Conservation (phyloP, 2,113 vertebrate genomes). For the Saguinus imperator region DNA sequence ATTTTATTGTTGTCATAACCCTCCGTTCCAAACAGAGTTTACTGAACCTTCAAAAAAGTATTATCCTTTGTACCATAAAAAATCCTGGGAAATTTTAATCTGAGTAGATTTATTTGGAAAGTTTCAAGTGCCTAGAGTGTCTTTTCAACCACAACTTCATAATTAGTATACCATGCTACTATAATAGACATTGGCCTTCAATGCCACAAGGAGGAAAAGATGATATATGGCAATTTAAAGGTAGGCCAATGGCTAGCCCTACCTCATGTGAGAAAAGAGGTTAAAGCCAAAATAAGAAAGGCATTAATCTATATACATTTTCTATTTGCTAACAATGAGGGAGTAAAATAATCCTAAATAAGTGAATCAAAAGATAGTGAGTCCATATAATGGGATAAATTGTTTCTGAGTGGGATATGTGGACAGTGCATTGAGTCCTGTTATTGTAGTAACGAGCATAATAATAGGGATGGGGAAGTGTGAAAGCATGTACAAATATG, state of each 20-base stretch:
- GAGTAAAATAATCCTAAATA: background rate
- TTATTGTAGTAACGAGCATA: background rate
- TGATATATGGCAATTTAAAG: background rate
- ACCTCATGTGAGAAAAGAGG: background rate
- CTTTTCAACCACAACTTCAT: background rate
- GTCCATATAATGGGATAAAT: background rate
- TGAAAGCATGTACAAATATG: background rate
- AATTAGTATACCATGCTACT: background rate
- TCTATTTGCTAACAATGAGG: background rate
- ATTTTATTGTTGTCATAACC: background rate
- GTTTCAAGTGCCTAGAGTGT: background rate
- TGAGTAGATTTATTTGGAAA: background rate
- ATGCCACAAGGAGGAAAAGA: background rate
- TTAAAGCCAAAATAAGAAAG: background rate
- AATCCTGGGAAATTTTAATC: background rate
- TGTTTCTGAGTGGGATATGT: background rate
- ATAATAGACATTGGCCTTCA: background rate
- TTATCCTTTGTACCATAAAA: background rate
- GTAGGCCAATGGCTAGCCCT: background rate
- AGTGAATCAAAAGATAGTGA: background rate
- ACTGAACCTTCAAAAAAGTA: background rate
- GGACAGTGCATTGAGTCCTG: background rate
- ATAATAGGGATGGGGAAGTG: background rate
- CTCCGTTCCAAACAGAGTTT: background rate
- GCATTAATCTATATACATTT: background rate